Evolutionary conservation across 2,113 vertebrate species (phyloP), one percentile per base, ranked within the genome.

Genomic region (Rhinoptilus africanus): DNA sequence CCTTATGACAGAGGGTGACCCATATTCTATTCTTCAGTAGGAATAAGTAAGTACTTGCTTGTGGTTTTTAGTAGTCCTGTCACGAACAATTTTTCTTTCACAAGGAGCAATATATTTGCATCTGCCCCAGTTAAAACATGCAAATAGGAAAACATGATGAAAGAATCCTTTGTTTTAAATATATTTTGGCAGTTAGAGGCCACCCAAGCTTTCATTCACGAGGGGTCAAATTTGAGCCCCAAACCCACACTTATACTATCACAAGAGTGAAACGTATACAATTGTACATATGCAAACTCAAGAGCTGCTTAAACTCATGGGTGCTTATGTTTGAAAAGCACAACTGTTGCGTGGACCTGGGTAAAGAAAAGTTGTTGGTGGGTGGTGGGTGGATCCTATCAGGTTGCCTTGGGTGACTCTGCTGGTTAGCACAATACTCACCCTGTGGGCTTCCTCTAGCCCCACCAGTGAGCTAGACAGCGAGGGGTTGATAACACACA

Each of bases 21-120:
- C 26, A 74, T 76, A 95, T 94, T 91, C 28, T 19, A 50, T 80
- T 86, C 63, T 88, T 92, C 79, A 28, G n/a, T 41, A 75, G 41
- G 71, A 97, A 95, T 14, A 86, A 30, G 19, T 50, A 93, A 94
- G 59, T 73, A 80, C 22, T 88, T 90, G 34, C 51, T 85, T 82
- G 21, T 48, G 45, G 3, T 3, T 94, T 86, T 95, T 37, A 93
- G 34, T 69, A 92, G 77, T 96, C 54, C 59, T 92, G 50, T 83
- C 92, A 93, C 2, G 4, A 68, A 54, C 14, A 39, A 35, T 18
- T 96, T 79, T 94, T 76, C 45, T 83, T 80, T 83, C 79, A 69
- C 57, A 73, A 53, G 10, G 10, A 96, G 45, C 6, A 14, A 37
- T 6, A 6, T 45, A 57, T 83, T 90, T 88, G 69, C 57, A 82